These are phyloP conservation scores for Drosophila fulvimacula DNA, from an alignment of 2,888 invertebrate species.

Conservation along the genomic window DNA sequence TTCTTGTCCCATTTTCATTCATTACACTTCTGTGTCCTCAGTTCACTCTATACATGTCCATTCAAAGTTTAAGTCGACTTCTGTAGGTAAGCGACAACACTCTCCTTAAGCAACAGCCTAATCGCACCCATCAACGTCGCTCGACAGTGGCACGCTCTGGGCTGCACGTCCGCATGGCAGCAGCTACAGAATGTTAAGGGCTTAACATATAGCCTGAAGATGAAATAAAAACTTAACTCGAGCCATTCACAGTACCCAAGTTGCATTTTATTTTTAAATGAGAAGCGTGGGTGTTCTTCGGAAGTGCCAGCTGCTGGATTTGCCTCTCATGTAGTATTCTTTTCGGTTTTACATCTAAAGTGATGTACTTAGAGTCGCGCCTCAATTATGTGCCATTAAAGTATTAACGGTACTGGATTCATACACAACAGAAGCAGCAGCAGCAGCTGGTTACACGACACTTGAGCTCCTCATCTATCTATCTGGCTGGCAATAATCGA, in stretches of 20 bases:
- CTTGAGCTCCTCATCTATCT: slow-evolving; percentile 24
- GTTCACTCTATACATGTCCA: neutral
- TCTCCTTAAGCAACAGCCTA: slow-evolving; percentile 8
- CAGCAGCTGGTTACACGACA: slow-evolving; percentile 35
- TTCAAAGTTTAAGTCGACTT: neutral
- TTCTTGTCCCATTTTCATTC: neutral
- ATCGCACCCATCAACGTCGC: slow-evolving; percentile 46
- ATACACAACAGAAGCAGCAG: slow-evolving; percentile 1
- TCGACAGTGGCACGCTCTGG: slow-evolving; percentile 60
- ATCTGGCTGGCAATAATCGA: slow-evolving; percentile 44
- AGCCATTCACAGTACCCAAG: slow-evolving; percentile 43
- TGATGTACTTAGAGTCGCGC: slow-evolving; percentile 56
- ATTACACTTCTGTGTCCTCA: neutral
- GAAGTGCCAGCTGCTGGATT: slow-evolving; percentile 44
- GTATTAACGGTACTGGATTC: slow-evolving; percentile 60
- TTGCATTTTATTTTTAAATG: slow-evolving; percentile 47
- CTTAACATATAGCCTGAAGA: neutral
- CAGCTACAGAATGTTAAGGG: slow-evolving; percentile 7
- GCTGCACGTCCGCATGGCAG: slow-evolving; percentile 47
- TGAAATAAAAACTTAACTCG: slow-evolving; percentile 21
- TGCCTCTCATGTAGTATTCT: slow-evolving; percentile 1
- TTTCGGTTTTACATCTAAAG: slow-evolving; percentile 37
- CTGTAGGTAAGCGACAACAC: slow-evolving; percentile 4
- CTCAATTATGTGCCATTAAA: slow-evolving; percentile 64
- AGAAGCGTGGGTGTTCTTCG: slow-evolving; percentile 52